Conservation (phyloP, 2,797 vertebrate species). For the Bryconaethiops microstoma region DNA sequence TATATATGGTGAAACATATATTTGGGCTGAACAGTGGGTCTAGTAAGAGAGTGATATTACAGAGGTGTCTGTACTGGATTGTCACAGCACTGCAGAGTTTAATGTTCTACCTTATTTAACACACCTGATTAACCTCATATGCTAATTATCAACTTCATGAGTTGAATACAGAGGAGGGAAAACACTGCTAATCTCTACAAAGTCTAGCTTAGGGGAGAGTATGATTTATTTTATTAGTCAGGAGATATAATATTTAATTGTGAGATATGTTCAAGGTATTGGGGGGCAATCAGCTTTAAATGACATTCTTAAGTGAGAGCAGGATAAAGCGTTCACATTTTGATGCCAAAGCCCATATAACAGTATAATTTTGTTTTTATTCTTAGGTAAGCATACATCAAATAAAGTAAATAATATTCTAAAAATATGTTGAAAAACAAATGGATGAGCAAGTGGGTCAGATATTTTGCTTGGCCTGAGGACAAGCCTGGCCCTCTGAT, state of each 20-base stretch:
- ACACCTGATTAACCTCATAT: neutral
- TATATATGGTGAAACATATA: neutral
- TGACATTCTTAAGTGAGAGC: too few relatives aligned
- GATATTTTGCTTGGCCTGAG: constrained; percentile 70
- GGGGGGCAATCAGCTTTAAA: too few relatives aligned
- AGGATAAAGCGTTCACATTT: neutral
- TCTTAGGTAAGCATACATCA: neutral
- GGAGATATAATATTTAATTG: neutral
- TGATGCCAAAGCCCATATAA: too few relatives aligned
- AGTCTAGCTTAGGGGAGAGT: neutral
- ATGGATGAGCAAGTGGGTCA: constrained; percentile 67
- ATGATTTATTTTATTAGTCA: neutral
- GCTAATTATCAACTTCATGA: neutral
- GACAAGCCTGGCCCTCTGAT: constrained; percentile 67
- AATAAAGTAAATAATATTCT: neutral
- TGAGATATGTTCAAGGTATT: neutral
- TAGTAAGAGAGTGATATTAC: neutral
- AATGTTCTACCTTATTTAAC: neutral
- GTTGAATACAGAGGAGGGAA: neutral
- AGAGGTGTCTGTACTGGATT: neutral
- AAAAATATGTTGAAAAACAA: constrained; percentile 16
- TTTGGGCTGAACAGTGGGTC: neutral
- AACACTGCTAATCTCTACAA: neutral
- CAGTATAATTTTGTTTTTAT: neutral
- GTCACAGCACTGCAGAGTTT: too few relatives aligned